phyloP scores from a whole-genome alignment of 2,113 vertebrate genomes.

The Balaeniceps rex region DNA sequence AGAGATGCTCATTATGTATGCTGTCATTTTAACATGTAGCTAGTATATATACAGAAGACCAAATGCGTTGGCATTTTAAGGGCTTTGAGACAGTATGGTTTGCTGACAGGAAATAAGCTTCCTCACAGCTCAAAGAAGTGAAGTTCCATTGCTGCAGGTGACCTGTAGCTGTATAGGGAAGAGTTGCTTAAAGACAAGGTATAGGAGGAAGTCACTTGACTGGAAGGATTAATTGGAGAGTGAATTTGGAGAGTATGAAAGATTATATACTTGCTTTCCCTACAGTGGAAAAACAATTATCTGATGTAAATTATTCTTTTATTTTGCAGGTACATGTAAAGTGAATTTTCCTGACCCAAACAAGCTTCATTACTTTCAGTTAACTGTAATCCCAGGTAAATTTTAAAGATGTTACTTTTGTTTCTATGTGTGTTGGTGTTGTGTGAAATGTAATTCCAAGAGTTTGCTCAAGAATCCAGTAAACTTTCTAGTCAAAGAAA shows the following conservation, averaged over 20 bases:
- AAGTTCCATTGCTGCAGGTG: neutral
- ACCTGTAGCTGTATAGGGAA: neutral
- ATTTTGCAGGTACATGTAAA: conserved; percentile 88
- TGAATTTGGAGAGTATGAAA: neutral
- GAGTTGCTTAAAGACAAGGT: neutral
- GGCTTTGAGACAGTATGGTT: neutral
- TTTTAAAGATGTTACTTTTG: neutral
- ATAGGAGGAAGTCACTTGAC: neutral
- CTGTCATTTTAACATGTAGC: neutral
- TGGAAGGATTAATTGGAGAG: neutral
- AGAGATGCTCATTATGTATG: neutral
- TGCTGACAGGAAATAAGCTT: neutral
- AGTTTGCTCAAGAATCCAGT: neutral
- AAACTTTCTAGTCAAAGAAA: neutral
- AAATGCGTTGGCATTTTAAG: neutral
- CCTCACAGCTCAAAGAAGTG: neutral
- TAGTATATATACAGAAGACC: neutral
- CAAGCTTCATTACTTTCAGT: conserved; percentile 93
- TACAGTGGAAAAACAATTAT: neutral
- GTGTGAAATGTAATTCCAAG: neutral
- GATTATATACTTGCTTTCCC: neutral
- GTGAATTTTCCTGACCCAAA: conserved; percentile 93
- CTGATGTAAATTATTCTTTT: conserved; percentile 11
- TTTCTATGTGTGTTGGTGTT: neutral
- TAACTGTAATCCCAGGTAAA: conserved; percentile 93